These are phyloP conservation scores for Sula dactylatra DNA, from an alignment of 2,113 vertebrate genomes.

Conservation along the genomic window DNA sequence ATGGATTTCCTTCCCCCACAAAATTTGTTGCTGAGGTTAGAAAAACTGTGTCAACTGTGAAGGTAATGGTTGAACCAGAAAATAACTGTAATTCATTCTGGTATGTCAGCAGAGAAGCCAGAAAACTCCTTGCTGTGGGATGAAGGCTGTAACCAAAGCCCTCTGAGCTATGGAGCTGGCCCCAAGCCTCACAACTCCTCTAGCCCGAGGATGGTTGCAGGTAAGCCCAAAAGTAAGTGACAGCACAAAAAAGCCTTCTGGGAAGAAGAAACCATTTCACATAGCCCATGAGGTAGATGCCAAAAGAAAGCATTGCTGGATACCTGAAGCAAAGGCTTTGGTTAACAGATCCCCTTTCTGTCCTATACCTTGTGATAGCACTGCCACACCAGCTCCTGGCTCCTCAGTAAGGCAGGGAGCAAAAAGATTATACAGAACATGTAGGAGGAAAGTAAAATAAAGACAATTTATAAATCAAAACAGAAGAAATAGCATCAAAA, in stretches of 20 bases:
- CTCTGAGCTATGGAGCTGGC: background rate
- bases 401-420: background rate
- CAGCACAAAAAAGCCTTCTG: background rate
- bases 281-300: background rate
- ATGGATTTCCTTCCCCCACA: background rate
- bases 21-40: background rate
- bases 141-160: background rate
- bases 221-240: background rate
- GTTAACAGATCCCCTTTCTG: background rate
- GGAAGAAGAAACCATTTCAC: background rate
- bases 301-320: background rate
- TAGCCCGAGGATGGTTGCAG: background rate
- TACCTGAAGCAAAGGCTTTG: background rate
- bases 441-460: conserved; percentile 27
- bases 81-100: background rate
- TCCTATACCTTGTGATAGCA: background rate
- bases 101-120: background rate
- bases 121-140: background rate
- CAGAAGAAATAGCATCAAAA: conserved; percentile 22
- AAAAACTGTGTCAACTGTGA: background rate
- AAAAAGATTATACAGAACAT: background rate
- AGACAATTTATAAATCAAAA: conserved; percentile 9
- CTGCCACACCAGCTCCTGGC: background rate
- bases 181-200: background rate
- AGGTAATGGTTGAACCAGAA: background rate